Conservation (phyloP, 2,888 invertebrate genomes). For the Xylota segnis region DNA sequence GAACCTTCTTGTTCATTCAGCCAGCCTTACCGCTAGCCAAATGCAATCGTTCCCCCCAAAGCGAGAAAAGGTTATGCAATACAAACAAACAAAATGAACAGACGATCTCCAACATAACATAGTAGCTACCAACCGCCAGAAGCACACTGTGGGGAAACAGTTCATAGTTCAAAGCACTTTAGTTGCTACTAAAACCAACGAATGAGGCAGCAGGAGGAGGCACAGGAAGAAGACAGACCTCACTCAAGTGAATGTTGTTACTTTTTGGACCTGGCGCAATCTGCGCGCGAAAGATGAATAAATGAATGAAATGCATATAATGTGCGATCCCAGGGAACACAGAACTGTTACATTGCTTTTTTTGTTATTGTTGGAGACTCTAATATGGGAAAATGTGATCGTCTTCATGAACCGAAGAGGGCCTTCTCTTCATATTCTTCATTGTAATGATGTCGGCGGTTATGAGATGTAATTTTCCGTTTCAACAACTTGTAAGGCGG, state of each 20-base stretch:
- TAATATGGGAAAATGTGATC: slow-evolving; percentile 70
- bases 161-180: slow-evolving; percentile 76
- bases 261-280: slow-evolving; percentile 57
- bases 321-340: slow-evolving; percentile 65
- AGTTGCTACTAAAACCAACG: slow-evolving; percentile 55
- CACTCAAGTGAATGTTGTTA: slow-evolving; percentile 42
- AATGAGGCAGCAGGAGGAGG: slow-evolving; percentile 1
- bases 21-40: slow-evolving; percentile 54
- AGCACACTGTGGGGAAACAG: slow-evolving; percentile 69
- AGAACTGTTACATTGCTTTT: slow-evolving; percentile 56
- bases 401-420: slow-evolving; percentile 28
- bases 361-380: slow-evolving; percentile 54
- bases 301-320: slow-evolving; percentile 67
- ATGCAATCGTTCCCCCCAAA: slow-evolving; percentile 14
- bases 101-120: slow-evolving; percentile 47
- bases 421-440: slow-evolving; percentile 31
- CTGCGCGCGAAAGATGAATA: slow-evolving; percentile 61
- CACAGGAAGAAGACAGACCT: slow-evolving; percentile 16
- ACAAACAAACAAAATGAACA: slow-evolving; percentile 47
- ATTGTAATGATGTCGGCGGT: slow-evolving; percentile 62
- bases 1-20: slow-evolving; percentile 34
- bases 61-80: slow-evolving; percentile 71
- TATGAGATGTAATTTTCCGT: slow-evolving; percentile 67
- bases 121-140: slow-evolving; percentile 51
- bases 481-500: slow-evolving; percentile 52